Evolutionary conservation across 2,888 invertebrate species (phyloP), one percentile per base, ranked within the genome.

Genomic region (Lepidonotus clava): DNA sequence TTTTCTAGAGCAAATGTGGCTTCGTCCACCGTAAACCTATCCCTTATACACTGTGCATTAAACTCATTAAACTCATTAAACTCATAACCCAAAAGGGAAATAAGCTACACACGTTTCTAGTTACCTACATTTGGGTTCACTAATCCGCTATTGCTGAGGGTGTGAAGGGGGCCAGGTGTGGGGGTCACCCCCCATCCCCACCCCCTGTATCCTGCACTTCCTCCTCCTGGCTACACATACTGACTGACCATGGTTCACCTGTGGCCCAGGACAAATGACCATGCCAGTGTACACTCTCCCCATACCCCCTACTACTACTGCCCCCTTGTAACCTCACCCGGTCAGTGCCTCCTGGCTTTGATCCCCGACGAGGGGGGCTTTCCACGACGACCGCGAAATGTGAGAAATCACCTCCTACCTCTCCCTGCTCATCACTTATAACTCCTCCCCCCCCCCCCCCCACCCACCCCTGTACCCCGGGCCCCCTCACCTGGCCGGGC

Each of bases 351-450:
- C 38, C 36, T 38, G 36, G 18, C 71, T 71, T 71, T 71, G 71
- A 71, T 71, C 71, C 18, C 21, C 71, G 14, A n/a, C 36, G 71
- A 71, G 14, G n/a, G n/a, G n/a, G 71, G 36, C 21, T 71, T 38
- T 46, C 46, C 8, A 18, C 46, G 46, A 46, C 18, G n/a, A 32
- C 24, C 36, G 71, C 18, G 71, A 71, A 71, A 71, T 71, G 71
- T 71, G 71, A 71, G 71, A 71, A 38, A 71, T 71, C 71, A 38
- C 38, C 71, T 21, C 28, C 66, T 24, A 66, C 32, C n/a, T n/a
- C n/a, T n/a, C n/a, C n/a, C 66, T 66, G 66, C 28, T 24, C 66
- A 32, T 66, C 11, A 66, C n/a, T n/a, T n/a, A n/a, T n/a, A n/a
- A 14, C 32, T 66, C 24, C 66, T 32, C 66, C 28, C 61, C 28